Percentiles rank a stretch among this genome's conserved stretches.
These are phyloP conservation scores for Lytechinus pictus DNA, from an alignment of 35 echinoderm and acorn worm species.

Conservation along the genomic window DNA sequence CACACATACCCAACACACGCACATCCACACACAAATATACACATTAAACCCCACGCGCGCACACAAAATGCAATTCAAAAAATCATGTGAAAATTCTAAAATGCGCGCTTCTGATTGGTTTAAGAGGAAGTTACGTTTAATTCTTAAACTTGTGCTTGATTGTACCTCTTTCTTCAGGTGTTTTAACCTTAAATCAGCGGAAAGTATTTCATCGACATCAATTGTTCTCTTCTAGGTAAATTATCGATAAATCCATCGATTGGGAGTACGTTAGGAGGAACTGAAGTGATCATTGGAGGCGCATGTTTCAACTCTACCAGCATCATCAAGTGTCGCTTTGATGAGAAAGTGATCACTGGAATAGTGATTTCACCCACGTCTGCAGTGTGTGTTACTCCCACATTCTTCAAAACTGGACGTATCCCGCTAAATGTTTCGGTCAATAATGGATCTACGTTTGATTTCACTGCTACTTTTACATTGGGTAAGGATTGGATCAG, in stretches of 20 bases:
- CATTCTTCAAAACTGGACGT: constrained; percentile 53
- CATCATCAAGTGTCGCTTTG: constrained; percentile 29
- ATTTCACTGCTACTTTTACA: not conserved
- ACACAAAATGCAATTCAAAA: no score
- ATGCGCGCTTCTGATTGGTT: no score
- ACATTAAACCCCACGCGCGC: no score
- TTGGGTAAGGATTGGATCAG: not conserved
- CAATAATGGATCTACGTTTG: not conserved
- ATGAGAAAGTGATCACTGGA: not conserved
- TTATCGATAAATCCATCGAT: not conserved
- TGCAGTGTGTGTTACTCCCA: constrained; percentile 38
- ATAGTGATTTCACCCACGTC: not conserved
- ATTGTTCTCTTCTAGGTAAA: not conserved
- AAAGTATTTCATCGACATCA: not conserved
- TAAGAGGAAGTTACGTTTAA: no score
- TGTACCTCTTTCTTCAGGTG: no score
- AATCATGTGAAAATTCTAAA: no score
- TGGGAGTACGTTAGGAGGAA: constrained; percentile 49
- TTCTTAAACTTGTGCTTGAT: no score
- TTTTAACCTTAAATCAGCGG: no score
- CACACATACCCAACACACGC: no score
- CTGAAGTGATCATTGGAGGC: not conserved
- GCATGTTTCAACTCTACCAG: constrained; percentile 1
- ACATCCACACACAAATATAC: no score
- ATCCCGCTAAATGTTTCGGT: constrained; percentile 17